These are phyloP conservation scores for Odontomachus brunneus DNA, from an alignment of 1,140 invertebrate species.

Conservation along the genomic window DNA sequence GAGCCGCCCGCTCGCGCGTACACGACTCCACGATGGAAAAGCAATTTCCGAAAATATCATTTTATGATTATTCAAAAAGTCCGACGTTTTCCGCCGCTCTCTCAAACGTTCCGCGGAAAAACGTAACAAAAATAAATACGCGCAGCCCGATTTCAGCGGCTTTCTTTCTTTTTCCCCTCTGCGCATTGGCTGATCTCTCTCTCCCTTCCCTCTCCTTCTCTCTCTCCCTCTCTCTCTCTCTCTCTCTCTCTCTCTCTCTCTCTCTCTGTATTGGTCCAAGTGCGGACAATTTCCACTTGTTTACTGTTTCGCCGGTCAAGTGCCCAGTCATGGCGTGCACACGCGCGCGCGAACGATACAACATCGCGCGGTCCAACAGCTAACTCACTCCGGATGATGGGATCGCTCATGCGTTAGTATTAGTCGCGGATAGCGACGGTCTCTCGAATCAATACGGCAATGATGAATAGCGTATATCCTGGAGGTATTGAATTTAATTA, in stretches of 20 bases:
- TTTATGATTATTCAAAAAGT: constrained; percentile 33
- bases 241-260: background rate
- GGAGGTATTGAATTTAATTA: background rate
- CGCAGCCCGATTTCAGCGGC: background rate
- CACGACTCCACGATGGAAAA: background rate
- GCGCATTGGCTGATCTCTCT: too few relatives aligned
- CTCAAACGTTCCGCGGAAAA: background rate
- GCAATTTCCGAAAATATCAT: constrained; percentile 10
- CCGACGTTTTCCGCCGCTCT: background rate
- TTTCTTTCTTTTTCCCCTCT: background rate
- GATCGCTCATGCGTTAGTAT: constrained; percentile 33
- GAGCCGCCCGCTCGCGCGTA: too few relatives aligned
- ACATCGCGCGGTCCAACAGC: background rate
- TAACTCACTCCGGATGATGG: background rate
- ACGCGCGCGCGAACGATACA: constrained; percentile 1
- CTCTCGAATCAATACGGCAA: constrained; percentile 12
- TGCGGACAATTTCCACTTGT: constrained; percentile 32
- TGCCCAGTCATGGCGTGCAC: background rate
- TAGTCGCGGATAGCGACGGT: constrained; percentile 35
- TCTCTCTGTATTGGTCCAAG: constrained; percentile 14
- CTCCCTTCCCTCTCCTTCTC: too few relatives aligned
- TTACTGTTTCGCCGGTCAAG: constrained; percentile 23
- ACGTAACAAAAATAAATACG: background rate
- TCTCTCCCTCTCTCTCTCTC: too few relatives aligned
- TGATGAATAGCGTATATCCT: constrained; percentile 14